Conservation (phyloP, 2,888 invertebrate genomes). For the Trilocha varians region DNA sequence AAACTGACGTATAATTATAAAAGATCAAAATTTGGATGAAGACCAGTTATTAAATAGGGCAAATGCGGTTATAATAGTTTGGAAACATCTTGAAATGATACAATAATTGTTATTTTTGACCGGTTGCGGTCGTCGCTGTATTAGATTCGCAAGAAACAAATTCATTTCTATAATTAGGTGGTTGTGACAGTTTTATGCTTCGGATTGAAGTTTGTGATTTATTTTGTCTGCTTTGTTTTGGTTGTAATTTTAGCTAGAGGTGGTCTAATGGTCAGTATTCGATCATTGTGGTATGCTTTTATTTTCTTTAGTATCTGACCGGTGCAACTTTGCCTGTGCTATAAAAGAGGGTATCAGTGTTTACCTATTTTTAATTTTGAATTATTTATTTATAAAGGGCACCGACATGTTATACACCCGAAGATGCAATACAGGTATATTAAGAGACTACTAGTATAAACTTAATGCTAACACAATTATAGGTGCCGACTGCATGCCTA, state of each 20-base stretch:
- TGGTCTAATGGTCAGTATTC: slow-evolving; percentile 1
- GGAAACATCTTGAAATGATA: slow-evolving; percentile 46
- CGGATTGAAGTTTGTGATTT: slow-evolving; percentile 35
- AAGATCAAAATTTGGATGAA: slow-evolving; percentile 53
- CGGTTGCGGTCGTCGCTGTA: slow-evolving; percentile 40
- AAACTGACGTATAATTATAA: slow-evolving; percentile 63
- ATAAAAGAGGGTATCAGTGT: no score
- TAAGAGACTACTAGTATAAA: no score
- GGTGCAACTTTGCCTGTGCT: no score
- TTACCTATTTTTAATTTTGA: no score
- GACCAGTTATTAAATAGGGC: slow-evolving; percentile 59
- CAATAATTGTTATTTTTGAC: slow-evolving; percentile 31
- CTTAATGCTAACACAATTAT: no score
- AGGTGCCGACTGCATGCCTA: no score
- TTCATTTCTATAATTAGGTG: slow-evolving; percentile 48
- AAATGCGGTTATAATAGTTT: slow-evolving; percentile 68
- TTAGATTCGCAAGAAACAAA: slow-evolving; percentile 37
- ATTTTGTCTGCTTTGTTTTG: slow-evolving; percentile 13
- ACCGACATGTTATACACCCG: no score
- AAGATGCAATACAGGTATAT: no score
- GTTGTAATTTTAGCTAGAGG: background rate
- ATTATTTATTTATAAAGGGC: no score
- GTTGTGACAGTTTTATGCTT: slow-evolving; percentile 39
- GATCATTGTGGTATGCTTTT: no score
- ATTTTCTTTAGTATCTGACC: no score